Evolutionary conservation across 2,797 vertebrate genomes (phyloP).

Genomic region (Chloroceryle amazona): DNA sequence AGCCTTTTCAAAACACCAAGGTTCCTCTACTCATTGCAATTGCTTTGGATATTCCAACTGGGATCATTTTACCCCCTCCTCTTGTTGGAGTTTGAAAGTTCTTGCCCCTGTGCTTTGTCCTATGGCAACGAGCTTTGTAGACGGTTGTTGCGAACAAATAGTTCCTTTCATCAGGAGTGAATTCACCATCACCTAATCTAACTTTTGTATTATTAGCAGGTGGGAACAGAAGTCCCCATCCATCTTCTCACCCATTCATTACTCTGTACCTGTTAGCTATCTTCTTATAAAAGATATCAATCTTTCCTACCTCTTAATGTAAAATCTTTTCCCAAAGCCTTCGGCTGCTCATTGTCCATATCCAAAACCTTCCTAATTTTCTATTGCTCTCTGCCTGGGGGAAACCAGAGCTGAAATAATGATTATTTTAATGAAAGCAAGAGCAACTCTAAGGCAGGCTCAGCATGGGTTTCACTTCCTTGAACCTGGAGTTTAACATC

Average conservation of each 20-base stretch:
- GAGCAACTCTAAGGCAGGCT: constrained; percentile 16
- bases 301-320: constrained; percentile 1
- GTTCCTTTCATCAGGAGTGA: constrained; percentile 34
- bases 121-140: neutral
- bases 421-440: constrained; percentile 43
- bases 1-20: neutral
- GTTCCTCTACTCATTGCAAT: neutral
- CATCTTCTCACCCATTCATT: constrained; percentile 64
- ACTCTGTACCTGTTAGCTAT: constrained; percentile 58
- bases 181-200: constrained; percentile 46
- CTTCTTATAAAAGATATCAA: constrained; percentile 59
- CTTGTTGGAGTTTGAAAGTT: neutral
- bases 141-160: neutral
- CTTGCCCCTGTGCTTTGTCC: neutral
- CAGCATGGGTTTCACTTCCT: neutral
- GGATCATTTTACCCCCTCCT: neutral
- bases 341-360: neutral
- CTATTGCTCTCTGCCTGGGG: neutral
- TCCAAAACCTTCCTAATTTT: constrained; percentile 29
- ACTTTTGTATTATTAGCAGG: constrained; percentile 57
- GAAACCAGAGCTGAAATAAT: neutral
- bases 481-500: neutral
- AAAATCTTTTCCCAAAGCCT: constrained; percentile 37
- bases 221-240: constrained; percentile 60
- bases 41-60: neutral